Conservation (phyloP, 2,888 invertebrate genomes). For the Strigamia maritima region DNA sequence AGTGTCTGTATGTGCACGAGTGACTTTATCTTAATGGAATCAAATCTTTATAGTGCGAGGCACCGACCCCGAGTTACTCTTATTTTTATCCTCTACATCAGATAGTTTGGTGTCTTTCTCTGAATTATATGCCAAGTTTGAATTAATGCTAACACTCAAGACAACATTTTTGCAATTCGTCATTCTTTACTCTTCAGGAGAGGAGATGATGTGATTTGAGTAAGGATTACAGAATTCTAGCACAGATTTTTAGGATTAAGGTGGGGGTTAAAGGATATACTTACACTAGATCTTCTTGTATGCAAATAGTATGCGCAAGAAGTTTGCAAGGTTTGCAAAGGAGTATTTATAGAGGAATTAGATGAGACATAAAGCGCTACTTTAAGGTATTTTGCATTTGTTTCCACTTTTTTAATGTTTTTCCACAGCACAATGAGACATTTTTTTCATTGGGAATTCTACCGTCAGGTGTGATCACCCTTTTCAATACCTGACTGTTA, state of each 20-base stretch:
- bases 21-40: constrained; percentile 19
- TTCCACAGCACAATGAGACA: too few relatives aligned
- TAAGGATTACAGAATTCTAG: background rate
- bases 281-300: background rate
- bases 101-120: background rate
- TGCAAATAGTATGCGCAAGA: background rate
- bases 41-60: constrained; percentile 10
- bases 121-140: constrained; percentile 1
- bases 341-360: background rate
- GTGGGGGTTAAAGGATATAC: background rate
- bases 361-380: background rate
- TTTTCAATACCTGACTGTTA: too few relatives aligned
- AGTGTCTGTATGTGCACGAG: constrained; percentile 18
- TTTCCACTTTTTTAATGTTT: background rate
- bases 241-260: background rate
- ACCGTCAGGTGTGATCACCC: too few relatives aligned
- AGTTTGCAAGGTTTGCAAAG: background rate
- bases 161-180: background rate
- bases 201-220: background rate
- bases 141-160: background rate
- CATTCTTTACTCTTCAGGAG: background rate
- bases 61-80: background rate
- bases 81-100: background rate
- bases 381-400: background rate
- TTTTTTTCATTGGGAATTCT: too few relatives aligned